These are phyloP conservation scores for Rhagium mordax DNA, from an alignment of 2,888 invertebrate genomes.

Conservation along the genomic window DNA sequence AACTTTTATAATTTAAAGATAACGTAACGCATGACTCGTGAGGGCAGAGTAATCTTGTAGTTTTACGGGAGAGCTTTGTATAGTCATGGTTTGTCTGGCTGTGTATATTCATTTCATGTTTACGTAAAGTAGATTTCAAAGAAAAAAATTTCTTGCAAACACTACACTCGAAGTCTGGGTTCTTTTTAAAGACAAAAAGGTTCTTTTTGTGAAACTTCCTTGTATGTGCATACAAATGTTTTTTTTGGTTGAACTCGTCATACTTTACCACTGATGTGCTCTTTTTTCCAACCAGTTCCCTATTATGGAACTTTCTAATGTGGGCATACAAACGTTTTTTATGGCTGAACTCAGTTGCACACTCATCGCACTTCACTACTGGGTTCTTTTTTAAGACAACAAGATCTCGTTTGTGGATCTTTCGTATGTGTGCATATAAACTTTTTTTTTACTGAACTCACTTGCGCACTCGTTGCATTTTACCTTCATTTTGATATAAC, in stretches of 20 bases:
- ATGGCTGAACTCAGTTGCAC: slow-evolving; percentile 8
- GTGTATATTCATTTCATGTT: too few species aligned
- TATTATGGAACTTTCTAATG: background rate
- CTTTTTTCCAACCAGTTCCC: background rate
- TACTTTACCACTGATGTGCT: background rate
- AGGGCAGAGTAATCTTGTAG: too few species aligned
- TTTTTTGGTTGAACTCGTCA: too few species aligned
- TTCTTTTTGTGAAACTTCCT: too few species aligned
- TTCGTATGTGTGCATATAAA: background rate
- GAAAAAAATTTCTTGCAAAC: too few species aligned
- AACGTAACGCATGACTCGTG: too few species aligned
- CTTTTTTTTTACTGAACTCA: background rate
- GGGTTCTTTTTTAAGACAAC: background rate
- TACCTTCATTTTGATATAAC: background rate
- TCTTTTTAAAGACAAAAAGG: slow-evolving; percentile 12
- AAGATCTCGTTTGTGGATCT: background rate
- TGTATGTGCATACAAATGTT: too few species aligned
- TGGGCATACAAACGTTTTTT: slow-evolving; percentile 18
- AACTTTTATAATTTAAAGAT: slow-evolving; percentile 13
- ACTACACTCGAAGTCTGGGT: background rate
- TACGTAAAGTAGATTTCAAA: too few species aligned
- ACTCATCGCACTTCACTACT: slow-evolving; percentile 12
- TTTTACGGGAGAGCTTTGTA: too few species aligned
- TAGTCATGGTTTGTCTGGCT: too few species aligned
- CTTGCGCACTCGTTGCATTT: background rate